Base-by-base conservation (phyloP, 1,140 invertebrate species). In the Scaptodrosophila lebanonensis region DNA sequence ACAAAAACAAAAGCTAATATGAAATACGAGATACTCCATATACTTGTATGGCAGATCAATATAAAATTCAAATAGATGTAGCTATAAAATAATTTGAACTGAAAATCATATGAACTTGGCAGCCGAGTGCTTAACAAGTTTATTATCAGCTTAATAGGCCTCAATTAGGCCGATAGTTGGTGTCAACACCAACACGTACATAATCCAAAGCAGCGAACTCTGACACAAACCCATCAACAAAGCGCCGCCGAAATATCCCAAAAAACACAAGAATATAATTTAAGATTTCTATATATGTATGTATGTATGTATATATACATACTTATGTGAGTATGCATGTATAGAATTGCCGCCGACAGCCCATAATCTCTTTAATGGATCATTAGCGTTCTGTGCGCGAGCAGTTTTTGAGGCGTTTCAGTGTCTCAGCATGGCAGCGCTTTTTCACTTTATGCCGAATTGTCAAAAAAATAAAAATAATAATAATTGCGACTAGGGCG, bases 351-450 rank as follows among this genome's bases (percentile, higher is more conserved):
- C 66, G 44, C 33, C 52, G 66, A 53, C 22, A 71, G 62, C 75
- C 66, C 65, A 73, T 79, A 79, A 79, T 79, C 73, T 79, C 51
- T 71, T 79, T 79, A 79, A 79, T 79, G 73, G 73, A 79, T 79
- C 73, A 79, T 79, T 79, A 79, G 72, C 64, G 72, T 79, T 79
- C 75, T 56, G 64, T 51, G 51, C n/a, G n/a, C 51, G 67, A 58
- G 58, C 44, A 54, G 22, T 25, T 25, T 25, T 25, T 25, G 3
- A 25, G 22, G 3, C 8, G 3, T 25, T 25, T 25, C 22, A 8
- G 22, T 25, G 3, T 3, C 22, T 25, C 22, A 25, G 8, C 8
- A 25, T 25, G 22, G 8, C 3, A 25, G 3, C 22, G 22, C 22
- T 25, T 25, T 25, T 25, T 25, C 22, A 25, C n/a, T n/a, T n/a